Base-by-base conservation (phyloP, 64 coral and sea anemone species). In the Anthopleura sola region DNA sequence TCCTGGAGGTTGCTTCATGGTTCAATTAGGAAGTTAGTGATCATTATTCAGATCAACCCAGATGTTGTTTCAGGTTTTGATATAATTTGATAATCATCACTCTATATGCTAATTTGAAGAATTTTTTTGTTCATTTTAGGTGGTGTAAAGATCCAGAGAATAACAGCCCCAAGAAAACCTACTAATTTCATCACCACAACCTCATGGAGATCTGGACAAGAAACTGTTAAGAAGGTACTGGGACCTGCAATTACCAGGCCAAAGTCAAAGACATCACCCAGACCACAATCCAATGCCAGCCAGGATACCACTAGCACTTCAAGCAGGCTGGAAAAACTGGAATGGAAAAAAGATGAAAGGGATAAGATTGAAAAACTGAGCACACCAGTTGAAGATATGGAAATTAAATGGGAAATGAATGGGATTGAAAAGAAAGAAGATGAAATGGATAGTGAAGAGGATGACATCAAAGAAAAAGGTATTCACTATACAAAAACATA, bases 161-260 rank as follows among this genome's bases (percentile, higher is more conserved):
- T 96, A 14, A 90, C 85, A 84, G 94, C 90, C 17, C 84, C 90
- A 29, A 86, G 80, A 26, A 76, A 47, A 32, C 94, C 94, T 55
- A 90, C 74, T 26, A 86, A 89, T 33, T 9, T 84, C 46, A 96
- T 96, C 14, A 89, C 94, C 10, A 92, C 94, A 13, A 76, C 83
- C 0, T 96, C 90, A 51, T 96, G 94, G 94, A 87, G 94, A 0
- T 86, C 94, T 57, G 94, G 94, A 20, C 90, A 92, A 50, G 85
- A 92, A 66, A 96, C 94, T 26, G 94, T 96, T 3, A 96, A 90
- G 84, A 96, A 82, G 18, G 85, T 96, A 11, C 85, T 96, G 84
- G 94, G 94, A 36, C 87, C 84, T 24, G 11, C 87, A 44, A 87
- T 68, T 39, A 96, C 81, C 37, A 81, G 51, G 37, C 49, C 20